Base-by-base conservation (phyloP, 2,113 vertebrate genomes). In the Scalopus aquaticus region DNA sequence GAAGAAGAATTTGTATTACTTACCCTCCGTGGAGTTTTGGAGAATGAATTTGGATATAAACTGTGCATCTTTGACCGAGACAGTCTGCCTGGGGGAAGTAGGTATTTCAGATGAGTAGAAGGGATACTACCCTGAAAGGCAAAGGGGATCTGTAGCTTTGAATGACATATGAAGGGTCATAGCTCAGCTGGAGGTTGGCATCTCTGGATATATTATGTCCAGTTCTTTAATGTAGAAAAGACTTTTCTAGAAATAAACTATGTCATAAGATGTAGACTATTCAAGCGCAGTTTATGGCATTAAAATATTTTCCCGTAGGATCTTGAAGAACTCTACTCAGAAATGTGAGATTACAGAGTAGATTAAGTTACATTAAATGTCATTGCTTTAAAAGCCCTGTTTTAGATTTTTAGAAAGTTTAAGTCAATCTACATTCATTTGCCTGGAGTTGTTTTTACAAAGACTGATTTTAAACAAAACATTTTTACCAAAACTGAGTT, bases 61-160 rank as follows among this genome's bases (percentile, higher is more conserved):
- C 98, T 99, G 83, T 99, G 99, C 79, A 99, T 99, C 97, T 99
- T 99, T 1, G 99, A 99, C 98, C 96, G 99, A 80, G 99, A 99
- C 98, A 99, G 99, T 96, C 99, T 99, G 15, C 99, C 99, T 0
- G 99, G 99, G 76, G 99, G 99, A 98, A 99, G 99, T 99, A 98
- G 99, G 99, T 99, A 98, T 98, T 65, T 74, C 56, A 20, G 9
- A 56, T 70, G 77, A 74, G 58, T 37, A 60, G 6, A 58, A 28
- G 3, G 42, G 37, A 22, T 49, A 5, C 56, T 65, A 32, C 26
- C 19, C 16, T 77, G 65, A 81, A 60, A 16, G 19, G 22, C 62
- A 82, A 39, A 51, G 35, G 17, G 17, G 24, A 51, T 13, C 42
- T 10, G 79, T 62, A 76, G 65, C 17, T 74, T 64, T 69, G 9